These are phyloP conservation scores for Papilio protenor DNA, from an alignment of 2,888 invertebrate species.

Conservation along the genomic window DNA sequence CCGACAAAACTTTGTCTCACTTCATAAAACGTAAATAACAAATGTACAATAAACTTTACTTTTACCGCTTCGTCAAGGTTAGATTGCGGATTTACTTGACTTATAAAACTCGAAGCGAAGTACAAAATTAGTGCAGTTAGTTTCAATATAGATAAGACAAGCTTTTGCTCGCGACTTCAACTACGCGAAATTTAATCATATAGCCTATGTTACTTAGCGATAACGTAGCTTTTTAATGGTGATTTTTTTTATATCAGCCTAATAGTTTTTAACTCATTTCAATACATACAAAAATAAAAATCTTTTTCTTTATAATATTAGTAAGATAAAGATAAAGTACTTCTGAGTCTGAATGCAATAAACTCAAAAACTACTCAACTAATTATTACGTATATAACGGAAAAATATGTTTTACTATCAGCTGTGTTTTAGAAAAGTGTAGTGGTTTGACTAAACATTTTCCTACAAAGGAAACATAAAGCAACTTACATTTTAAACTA, in stretches of 20 bases:
- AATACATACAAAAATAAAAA: too few relatives aligned
- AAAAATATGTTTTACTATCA: neutral
- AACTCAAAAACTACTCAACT: neutral
- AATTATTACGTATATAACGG: neutral
- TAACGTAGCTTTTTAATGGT: too few relatives aligned
- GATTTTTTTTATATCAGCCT: too few relatives aligned
- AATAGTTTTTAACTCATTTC: too few relatives aligned
- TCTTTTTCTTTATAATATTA: too few relatives aligned
- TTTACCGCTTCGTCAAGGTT: neutral
- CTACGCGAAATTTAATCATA: too few relatives aligned
- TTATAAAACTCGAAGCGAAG: neutral
- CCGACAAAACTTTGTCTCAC: neutral
- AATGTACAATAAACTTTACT: neutral
- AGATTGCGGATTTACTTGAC: neutral
- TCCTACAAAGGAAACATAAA: neutral
- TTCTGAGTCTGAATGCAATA: neutral
- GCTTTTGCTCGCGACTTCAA: too few relatives aligned
- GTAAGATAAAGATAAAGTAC: neutral
- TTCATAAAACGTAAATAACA: neutral
- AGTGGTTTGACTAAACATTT: neutral
- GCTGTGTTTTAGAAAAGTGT: too few relatives aligned
- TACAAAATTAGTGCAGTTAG: neutral
- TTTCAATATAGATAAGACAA: neutral
- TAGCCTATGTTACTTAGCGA: too few relatives aligned
- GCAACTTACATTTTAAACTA: conserved; percentile 7